Evolutionary conservation across 2,113 vertebrate genomes (phyloP).

Genomic region (Oostethus manadensis): DNA sequence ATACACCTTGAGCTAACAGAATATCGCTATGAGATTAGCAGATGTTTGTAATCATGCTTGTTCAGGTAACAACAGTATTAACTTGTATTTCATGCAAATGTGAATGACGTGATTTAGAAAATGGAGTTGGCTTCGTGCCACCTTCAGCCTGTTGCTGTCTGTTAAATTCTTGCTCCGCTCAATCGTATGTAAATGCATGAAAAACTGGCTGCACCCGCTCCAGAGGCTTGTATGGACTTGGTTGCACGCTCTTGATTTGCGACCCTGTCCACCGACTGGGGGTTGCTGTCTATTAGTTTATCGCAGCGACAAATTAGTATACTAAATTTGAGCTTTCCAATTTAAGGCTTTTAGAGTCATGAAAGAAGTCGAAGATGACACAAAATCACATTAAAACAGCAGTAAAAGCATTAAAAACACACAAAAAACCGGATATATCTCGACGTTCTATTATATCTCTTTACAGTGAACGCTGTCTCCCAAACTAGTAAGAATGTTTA

Average conservation of each 20-base stretch:
- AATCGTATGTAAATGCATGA: slow-evolving; percentile 27
- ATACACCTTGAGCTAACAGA: too few species aligned
- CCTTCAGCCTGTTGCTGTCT: slow-evolving; percentile 50
- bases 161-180: slow-evolving; percentile 51
- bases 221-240: slow-evolving; percentile 48
- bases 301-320: slow-evolving; percentile 18
- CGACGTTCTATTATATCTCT: background rate
- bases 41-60: too few species aligned
- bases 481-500: slow-evolving; percentile 15
- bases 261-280: slow-evolving; percentile 39
- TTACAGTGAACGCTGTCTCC: background rate
- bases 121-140: slow-evolving; percentile 39
- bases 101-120: slow-evolving; percentile 35
- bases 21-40: too few species aligned
- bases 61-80: too few species aligned
- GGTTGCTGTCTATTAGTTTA: slow-evolving; percentile 25
- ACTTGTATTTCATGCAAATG: slow-evolving; percentile 46
- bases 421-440: too few species aligned
- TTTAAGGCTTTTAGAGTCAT: background rate
- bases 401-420: too few species aligned
- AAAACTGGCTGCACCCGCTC: slow-evolving; percentile 52
- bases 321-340: too few species aligned
- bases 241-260: slow-evolving; percentile 45
- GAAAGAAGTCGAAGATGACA: too few species aligned
- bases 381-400: too few species aligned